Percentiles rank a stretch among this genome's conserved stretches.
Evolutionary conservation across 2,888 invertebrate species (phyloP).

Genomic region (Unio delphinus): DNA sequence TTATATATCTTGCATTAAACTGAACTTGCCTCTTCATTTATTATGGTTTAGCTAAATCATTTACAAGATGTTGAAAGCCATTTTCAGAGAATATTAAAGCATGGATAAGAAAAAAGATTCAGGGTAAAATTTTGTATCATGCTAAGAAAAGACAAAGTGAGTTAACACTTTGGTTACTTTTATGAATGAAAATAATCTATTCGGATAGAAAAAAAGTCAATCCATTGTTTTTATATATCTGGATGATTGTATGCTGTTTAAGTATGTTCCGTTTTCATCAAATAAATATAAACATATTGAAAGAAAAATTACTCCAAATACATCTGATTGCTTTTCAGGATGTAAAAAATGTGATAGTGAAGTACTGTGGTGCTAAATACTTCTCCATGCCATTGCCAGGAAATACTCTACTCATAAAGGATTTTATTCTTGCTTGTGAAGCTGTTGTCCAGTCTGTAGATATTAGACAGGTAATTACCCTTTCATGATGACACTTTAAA

Average conservation of each 20-base stretch:
- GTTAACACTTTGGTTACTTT: too few species aligned
- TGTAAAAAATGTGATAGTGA: conserved; percentile 83
- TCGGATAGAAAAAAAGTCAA: too few species aligned
- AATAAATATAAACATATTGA: background rate
- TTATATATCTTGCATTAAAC: background rate
- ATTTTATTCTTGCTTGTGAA: conserved; percentile 92
- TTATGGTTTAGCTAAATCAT: too few species aligned
- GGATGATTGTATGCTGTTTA: too few species aligned
- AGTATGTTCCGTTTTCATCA: too few species aligned
- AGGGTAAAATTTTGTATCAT: too few species aligned
- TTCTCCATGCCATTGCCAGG: conserved; percentile 91
- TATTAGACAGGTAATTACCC: conserved; percentile 70
- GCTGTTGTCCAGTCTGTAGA: conserved; percentile 88
- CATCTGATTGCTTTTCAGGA: conserved; percentile 74
- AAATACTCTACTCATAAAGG: conserved; percentile 86
- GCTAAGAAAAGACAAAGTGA: too few species aligned
- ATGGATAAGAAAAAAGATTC: too few species aligned
- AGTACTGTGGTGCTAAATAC: conserved; percentile 86
- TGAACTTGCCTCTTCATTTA: background rate
- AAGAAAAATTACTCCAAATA: background rate
- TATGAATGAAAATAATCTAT: too few species aligned
- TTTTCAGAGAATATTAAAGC: too few species aligned
- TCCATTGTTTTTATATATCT: too few species aligned
- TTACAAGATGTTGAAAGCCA: too few species aligned
- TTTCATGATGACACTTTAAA: background rate